These are phyloP conservation scores for Eumaeus atala DNA, from an alignment of 1,140 invertebrate species.

Conservation along the genomic window DNA sequence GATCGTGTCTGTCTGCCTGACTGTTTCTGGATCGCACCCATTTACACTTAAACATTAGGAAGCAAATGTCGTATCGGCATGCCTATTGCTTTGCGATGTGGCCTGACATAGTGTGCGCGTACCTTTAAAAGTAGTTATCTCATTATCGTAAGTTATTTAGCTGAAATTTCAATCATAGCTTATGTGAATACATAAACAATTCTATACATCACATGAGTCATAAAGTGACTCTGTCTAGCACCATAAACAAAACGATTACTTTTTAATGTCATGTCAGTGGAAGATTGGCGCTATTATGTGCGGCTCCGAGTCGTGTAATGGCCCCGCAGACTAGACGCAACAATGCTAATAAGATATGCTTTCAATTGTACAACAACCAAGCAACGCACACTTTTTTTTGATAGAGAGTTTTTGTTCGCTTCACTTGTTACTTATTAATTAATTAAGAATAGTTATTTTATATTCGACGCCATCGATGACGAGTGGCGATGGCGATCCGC, in stretches of 20 bases:
- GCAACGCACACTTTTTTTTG: background rate
- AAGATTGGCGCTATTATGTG: conserved; percentile 12
- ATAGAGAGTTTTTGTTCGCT: background rate
- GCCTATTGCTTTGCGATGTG: too few relatives aligned
- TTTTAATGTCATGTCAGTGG: background rate
- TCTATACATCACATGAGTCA: background rate
- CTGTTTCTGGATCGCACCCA: too few relatives aligned
- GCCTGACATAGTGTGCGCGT: too few relatives aligned
- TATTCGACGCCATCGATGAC: too few relatives aligned
- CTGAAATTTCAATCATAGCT: too few relatives aligned
- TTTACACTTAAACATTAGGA: too few relatives aligned
- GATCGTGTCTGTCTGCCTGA: too few relatives aligned
- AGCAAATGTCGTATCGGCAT: too few relatives aligned
- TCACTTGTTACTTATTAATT: background rate
- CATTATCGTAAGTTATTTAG: too few relatives aligned
- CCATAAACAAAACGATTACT: background rate
- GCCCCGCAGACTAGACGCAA: conserved; percentile 1
- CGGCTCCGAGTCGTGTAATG: background rate
- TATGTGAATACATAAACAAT: background rate
- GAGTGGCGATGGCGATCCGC: background rate
- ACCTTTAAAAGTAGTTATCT: too few relatives aligned
- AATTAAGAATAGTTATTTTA: background rate
- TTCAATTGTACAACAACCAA: background rate
- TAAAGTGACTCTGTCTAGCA: background rate
- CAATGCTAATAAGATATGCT: conserved; percentile 15